Evolutionary conservation across 2,113 vertebrate species (phyloP).

Genomic region (Menidia beryllina): DNA sequence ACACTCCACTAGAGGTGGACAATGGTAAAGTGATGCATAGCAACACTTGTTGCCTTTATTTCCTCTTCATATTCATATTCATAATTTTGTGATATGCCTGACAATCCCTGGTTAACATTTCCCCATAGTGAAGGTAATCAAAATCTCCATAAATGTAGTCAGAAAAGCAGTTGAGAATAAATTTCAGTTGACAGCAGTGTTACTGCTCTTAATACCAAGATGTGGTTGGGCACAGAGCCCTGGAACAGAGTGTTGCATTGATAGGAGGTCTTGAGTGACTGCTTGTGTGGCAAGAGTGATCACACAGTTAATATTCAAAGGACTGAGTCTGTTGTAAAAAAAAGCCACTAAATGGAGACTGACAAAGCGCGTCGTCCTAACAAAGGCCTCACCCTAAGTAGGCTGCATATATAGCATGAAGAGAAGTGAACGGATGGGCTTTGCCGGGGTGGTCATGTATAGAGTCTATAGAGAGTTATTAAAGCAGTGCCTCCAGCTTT

Average conservation of each 20-base stretch:
- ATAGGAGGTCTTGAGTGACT: conserved; percentile 66
- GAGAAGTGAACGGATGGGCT: conserved; percentile 59
- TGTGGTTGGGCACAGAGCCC: conserved; percentile 61
- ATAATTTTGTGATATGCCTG: conserved; percentile 13
- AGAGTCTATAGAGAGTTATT: conserved; percentile 74
- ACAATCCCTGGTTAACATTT: conserved; percentile 13
- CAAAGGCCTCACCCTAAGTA: conserved; percentile 77
- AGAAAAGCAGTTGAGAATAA: conserved; percentile 42
- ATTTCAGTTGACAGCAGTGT: conserved; percentile 50
- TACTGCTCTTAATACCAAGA: conserved; percentile 52
- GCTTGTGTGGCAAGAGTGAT: conserved; percentile 83
- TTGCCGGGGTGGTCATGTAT: conserved; percentile 76
- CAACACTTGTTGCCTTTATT: conserved; percentile 21
- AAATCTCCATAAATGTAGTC: conserved; percentile 44
- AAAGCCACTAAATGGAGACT: conserved; percentile 78
- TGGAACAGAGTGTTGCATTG: conserved; percentile 41
- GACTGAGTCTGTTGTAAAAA: conserved; percentile 77
- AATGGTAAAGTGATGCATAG: conserved; percentile 49
- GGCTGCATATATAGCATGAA: conserved; percentile 76
- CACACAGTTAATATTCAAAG: conserved; percentile 85
- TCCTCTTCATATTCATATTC: conserved; percentile 3
- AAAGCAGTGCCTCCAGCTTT: conserved; percentile 68
- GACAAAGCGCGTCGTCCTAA: conserved; percentile 79
- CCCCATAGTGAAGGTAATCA: conserved; percentile 52
- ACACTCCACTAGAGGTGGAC: conserved; percentile 65